Conservation (phyloP, 2,113 vertebrate genomes). For the Pionites leucogaster region DNA sequence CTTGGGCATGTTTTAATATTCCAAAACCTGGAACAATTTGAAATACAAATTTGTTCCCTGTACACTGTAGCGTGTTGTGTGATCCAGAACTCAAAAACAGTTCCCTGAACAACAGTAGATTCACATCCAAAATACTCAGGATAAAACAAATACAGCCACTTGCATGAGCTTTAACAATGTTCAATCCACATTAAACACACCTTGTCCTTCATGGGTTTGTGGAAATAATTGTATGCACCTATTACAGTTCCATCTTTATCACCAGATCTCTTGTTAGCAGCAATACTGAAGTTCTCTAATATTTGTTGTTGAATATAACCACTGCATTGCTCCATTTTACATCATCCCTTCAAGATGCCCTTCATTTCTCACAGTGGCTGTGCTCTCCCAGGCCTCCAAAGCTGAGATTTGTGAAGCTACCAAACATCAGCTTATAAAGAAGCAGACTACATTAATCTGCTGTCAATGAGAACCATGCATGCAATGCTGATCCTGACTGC, state of each 20-base stretch:
- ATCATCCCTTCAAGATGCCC: background rate
- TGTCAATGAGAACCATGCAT: accelerated
- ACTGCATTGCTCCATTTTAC: background rate
- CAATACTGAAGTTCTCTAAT: background rate
- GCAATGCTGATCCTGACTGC: background rate
- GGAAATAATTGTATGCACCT: background rate
- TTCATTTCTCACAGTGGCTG: background rate
- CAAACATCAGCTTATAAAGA: background rate
- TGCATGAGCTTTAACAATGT: background rate
- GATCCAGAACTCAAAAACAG: background rate
- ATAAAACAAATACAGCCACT: background rate
- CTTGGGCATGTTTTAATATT: background rate
- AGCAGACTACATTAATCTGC: background rate
- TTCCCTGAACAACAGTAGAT: background rate
- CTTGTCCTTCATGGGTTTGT: background rate
- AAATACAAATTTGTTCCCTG: background rate
- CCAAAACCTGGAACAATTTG: background rate
- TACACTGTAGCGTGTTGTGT: too few species aligned
- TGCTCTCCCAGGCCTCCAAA: background rate
- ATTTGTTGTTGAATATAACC: background rate
- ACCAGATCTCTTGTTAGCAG: background rate
- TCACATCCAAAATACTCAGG: background rate
- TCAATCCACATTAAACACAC: background rate
- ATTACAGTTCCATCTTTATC: background rate
- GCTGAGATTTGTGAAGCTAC: background rate